phyloP scores from a whole-genome alignment of 1,140 invertebrate genomes.

The Tetramorium alpestre region DNA sequence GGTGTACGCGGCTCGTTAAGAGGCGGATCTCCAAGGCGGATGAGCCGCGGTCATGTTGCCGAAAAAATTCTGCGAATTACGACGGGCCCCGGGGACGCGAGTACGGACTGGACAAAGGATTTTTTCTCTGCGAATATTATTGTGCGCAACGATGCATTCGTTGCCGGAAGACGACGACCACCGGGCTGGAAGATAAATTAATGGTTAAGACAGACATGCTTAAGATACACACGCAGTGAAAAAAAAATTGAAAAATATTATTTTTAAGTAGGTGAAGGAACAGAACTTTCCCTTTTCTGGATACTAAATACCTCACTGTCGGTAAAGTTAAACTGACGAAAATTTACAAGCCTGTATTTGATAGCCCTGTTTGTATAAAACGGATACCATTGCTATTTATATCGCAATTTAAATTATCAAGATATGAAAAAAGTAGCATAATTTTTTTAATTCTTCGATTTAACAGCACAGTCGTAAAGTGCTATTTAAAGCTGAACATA shows the following conservation, averaged over 20 bases:
- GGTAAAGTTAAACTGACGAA: background rate
- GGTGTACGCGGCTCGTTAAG: slow-evolving; percentile 68
- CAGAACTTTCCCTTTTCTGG: background rate
- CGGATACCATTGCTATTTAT: background rate
- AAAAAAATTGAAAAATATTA: background rate
- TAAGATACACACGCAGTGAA: background rate
- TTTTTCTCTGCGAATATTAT: slow-evolving; percentile 21
- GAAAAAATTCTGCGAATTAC: slow-evolving; percentile 63
- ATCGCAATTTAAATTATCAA: background rate
- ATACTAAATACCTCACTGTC: background rate
- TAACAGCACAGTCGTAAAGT: background rate
- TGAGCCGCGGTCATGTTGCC: slow-evolving; percentile 33
- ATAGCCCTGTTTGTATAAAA: background rate
- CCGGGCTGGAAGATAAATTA: slow-evolving; percentile 20
- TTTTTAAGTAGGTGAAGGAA: background rate
- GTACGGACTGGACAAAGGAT: slow-evolving; percentile 38
- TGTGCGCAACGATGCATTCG: slow-evolving; percentile 31
- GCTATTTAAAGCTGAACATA: background rate
- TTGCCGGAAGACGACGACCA: background rate
- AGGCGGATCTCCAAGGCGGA: slow-evolving; percentile 64
- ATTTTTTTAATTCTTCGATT: background rate
- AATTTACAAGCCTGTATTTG: background rate
- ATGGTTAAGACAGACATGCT: background rate
- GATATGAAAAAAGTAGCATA: background rate
- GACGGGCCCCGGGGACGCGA: slow-evolving; percentile 29